These are phyloP conservation scores for Amphipyra berbera DNA, from an alignment of 2,888 invertebrate genomes.

Conservation along the genomic window DNA sequence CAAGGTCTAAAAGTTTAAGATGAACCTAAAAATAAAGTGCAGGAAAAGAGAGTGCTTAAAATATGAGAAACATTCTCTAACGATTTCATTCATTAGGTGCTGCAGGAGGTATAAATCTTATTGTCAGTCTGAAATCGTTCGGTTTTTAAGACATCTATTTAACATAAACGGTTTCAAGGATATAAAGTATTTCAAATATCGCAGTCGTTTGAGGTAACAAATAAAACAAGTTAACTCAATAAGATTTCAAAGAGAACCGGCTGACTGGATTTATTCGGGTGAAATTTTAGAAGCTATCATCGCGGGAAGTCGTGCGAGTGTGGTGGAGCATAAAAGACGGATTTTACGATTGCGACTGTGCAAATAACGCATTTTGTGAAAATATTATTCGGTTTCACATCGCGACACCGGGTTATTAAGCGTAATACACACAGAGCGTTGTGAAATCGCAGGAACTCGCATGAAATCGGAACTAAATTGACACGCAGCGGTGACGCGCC, in stretches of 20 bases:
- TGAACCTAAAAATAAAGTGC: too few relatives aligned
- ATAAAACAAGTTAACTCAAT: slow-evolving; percentile 57
- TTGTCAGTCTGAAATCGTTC: slow-evolving; percentile 24
- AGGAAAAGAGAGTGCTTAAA: too few relatives aligned
- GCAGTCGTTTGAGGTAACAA: slow-evolving; percentile 34
- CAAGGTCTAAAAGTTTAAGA: too few relatives aligned
- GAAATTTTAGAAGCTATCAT: slow-evolving; percentile 55
- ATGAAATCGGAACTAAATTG: not conserved
- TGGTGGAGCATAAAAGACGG: slow-evolving; percentile 56
- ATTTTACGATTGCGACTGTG: slow-evolving; percentile 62
- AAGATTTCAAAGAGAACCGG: slow-evolving; percentile 35
- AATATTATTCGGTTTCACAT: slow-evolving; percentile 51
- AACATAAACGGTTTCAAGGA: slow-evolving; percentile 26
- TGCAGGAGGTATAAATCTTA: not conserved
- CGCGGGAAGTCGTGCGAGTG: slow-evolving; percentile 28
- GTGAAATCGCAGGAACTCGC: slow-evolving; percentile 8
- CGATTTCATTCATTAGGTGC: too few relatives aligned
- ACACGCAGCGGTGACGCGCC: slow-evolving; percentile 15
- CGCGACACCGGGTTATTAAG: slow-evolving; percentile 36
- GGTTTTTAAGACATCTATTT: slow-evolving; percentile 27
- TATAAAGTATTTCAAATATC: slow-evolving; percentile 30
- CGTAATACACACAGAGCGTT: slow-evolving; percentile 41
- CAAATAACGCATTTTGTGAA: slow-evolving; percentile 59
- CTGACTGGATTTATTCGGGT: slow-evolving; percentile 51
- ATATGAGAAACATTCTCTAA: too few relatives aligned